Base-by-base conservation (phyloP, 2,797 vertebrate species). In the Sebastes cheni region DNA sequence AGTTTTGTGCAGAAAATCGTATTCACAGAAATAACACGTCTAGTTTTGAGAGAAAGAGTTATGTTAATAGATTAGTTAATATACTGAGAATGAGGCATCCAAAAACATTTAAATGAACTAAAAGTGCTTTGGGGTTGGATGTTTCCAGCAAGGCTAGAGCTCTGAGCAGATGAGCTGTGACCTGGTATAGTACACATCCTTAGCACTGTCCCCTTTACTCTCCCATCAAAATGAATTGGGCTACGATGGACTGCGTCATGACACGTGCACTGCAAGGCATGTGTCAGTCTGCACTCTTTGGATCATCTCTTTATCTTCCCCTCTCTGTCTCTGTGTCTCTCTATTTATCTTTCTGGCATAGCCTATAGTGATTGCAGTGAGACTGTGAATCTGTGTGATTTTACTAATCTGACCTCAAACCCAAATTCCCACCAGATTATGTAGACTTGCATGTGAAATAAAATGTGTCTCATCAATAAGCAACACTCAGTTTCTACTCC, bases 361-460 rank as follows among this genome's bases (percentile, higher is more conserved):
- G 42, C 42, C 42, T 46, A 22, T 16, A 42, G 22, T 62, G 20
- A 29, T 14, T 25, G 9, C 6, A 18, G 22, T 16, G 30, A 12
- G 55, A 76, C 54, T 23, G 36, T 18, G 56, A 77, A 85, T 86
- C 78, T 77, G 16, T 55, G 67, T 81, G 72, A 77, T 77, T 89
- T 82, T 67, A 60, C 70, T 84, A 84, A 89, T 88, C 82, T 80
- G 70, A 73, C 32, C 34, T 84, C 30, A 81, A 87, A 74, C 11
- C 8, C 59, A 60, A 80, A 88, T 64, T 70, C 55, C 62, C 30
- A 30, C 3, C 10, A 74, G 77, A 16, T 42, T 42, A 42, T 42
- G 39, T 42, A 42, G 39, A 42, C 0, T 42, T 42, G 9, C 4
- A 27, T 25, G 9, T 20, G 1, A 6, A 30, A 32, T 2, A 36